Evolutionary conservation across 2,113 vertebrate species (phyloP).

Genomic region (Ramphastos sulfuratus): DNA sequence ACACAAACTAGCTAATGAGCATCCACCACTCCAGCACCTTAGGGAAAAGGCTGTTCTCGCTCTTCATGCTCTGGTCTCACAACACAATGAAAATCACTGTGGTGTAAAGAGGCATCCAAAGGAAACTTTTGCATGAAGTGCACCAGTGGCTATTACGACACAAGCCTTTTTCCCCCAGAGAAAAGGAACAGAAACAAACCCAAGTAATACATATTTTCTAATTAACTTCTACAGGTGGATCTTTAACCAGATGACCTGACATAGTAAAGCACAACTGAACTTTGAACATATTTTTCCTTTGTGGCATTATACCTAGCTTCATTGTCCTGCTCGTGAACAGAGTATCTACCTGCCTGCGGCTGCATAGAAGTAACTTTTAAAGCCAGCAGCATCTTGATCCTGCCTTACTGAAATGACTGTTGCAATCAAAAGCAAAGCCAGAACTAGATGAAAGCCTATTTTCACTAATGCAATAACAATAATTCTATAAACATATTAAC

Average conservation of each 20-base stretch:
- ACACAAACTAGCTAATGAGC: background rate
- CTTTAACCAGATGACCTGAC: background rate
- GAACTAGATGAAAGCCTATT: conserved; percentile 33
- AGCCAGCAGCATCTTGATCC: background rate
- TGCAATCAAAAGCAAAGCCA: conserved; percentile 32
- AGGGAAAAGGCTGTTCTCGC: background rate
- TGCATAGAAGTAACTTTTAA: background rate
- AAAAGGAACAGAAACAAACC: background rate
- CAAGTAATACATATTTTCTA: background rate
- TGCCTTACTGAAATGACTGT: background rate
- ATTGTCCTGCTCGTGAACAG: background rate
- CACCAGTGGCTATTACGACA: background rate
- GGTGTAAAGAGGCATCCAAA: background rate
- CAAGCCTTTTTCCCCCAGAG: background rate
- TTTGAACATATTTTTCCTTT: background rate
- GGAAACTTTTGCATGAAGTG: background rate
- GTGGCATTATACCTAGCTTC: background rate
- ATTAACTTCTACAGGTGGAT: background rate
- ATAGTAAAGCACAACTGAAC: background rate
- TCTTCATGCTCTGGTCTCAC: background rate
- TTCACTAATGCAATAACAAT: conserved; percentile 48
- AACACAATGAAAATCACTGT: background rate
- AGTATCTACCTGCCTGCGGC: background rate
- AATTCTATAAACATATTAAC: conserved; percentile 58
- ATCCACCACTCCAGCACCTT: background rate